Percentiles rank a stretch among this genome's conserved stretches.
These are phyloP conservation scores for Lasioglossum albipes DNA, from an alignment of 1,140 invertebrate species.

Conservation along the genomic window DNA sequence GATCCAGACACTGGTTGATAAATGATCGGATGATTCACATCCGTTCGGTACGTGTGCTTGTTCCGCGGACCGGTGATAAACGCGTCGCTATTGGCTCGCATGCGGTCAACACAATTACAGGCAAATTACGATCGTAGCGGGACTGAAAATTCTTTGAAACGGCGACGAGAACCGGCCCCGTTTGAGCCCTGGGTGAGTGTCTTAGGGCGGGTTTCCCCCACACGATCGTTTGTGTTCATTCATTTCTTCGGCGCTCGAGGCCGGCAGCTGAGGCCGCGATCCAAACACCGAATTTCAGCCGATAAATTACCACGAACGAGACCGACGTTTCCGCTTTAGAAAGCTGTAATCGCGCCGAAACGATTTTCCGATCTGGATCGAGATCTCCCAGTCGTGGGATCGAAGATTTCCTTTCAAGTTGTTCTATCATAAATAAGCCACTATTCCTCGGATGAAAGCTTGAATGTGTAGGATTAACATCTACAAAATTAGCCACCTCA, in stretches of 20 bases:
- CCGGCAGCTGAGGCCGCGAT: no score
- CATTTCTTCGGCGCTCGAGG: not conserved
- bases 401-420: not conserved
- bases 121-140: constrained; percentile 1
- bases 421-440: no score
- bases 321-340: not conserved
- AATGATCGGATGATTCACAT: constrained; percentile 49
- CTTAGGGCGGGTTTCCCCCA: no score
- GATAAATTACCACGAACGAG: not conserved
- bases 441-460: no score
- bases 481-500: no score
- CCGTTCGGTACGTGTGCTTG: constrained; percentile 17
- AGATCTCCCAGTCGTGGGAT: not conserved
- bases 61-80: constrained; percentile 25
- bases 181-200: no score
- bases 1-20: constrained; percentile 40
- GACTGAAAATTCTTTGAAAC: not conserved
- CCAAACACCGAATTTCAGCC: not conserved
- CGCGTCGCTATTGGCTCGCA: constrained; percentile 16
- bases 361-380: not conserved
- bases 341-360: not conserved
- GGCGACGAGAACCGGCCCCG: not conserved
- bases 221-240: not conserved
- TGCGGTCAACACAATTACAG: constrained; percentile 1
- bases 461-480: no score